A percentile compares a stretch with the other conserved stretches of the same genome.
Conservation (phyloP, 2,888 invertebrate species). For the Phortica okadai region DNA sequence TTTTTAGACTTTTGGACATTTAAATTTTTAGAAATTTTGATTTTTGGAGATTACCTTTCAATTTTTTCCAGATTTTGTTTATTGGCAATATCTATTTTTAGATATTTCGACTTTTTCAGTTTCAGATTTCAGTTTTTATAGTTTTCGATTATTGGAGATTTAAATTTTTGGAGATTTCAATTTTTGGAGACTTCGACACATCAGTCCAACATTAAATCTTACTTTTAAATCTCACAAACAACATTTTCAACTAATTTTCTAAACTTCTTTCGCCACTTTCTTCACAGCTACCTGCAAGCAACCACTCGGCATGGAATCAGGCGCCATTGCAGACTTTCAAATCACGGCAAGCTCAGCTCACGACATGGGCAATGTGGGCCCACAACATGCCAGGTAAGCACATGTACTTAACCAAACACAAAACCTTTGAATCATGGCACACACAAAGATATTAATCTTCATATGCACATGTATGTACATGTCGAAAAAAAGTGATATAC, state of each 20-base stretch:
- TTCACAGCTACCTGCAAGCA: conserved; percentile 82
- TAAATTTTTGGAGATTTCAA: too few relatives aligned
- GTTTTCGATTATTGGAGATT: too few relatives aligned
- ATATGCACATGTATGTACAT: conserved; percentile 16
- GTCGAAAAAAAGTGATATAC: conserved; percentile 54
- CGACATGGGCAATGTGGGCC: conserved; percentile 88
- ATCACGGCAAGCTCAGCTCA: conserved; percentile 89
- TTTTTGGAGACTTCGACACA: too few relatives aligned
- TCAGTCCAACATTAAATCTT: too few relatives aligned
- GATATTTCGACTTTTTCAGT: too few relatives aligned
- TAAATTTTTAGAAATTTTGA: too few relatives aligned
- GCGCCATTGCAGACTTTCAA: conserved; percentile 85
- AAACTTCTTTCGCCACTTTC: conserved; percentile 35
- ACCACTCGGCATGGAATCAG: conserved; percentile 89
- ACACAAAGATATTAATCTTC: conserved; percentile 5
- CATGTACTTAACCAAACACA: conserved; percentile 31
- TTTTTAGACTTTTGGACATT: too few relatives aligned
- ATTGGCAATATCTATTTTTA: too few relatives aligned
- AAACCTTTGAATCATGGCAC: conserved; percentile 2
- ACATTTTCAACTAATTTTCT: conserved; percentile 41
- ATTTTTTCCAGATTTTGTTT: too few relatives aligned
- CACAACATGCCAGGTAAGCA: conserved; percentile 87
- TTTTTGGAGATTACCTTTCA: too few relatives aligned
- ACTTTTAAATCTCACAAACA: too few relatives aligned
- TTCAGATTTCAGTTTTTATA: too few relatives aligned